Evolutionary conservation across 2,888 invertebrate species (phyloP).

Genomic region (Lithophane ornitopus): DNA sequence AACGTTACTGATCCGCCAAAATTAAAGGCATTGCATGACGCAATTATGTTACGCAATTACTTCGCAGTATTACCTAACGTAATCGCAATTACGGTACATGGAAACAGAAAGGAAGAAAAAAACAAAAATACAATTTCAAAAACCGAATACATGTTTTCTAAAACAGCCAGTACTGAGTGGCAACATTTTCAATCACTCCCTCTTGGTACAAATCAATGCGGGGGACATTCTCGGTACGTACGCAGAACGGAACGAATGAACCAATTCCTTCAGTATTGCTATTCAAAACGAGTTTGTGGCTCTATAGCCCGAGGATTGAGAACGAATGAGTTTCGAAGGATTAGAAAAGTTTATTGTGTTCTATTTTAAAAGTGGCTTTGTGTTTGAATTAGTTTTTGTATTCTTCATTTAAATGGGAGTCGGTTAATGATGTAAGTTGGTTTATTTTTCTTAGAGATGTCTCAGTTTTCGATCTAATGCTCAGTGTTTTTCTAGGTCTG

Average conservation of each 20-base stretch:
- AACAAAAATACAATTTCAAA: conserved; percentile 16
- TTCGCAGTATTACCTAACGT: neutral
- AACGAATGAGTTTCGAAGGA: conserved; percentile 60
- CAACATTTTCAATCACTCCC: conserved; percentile 73
- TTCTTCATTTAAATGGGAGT: conserved; percentile 42
- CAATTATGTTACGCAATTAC: neutral
- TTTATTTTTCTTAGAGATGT: neutral
- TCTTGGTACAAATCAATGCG: conserved; percentile 64
- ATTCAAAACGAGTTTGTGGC: conserved; percentile 68
- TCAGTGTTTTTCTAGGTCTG: neutral
- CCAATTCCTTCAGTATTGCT: conserved; percentile 66
- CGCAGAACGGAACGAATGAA: conserved; percentile 59
- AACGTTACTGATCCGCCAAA: neutral
- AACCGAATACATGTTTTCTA: conserved; percentile 28
- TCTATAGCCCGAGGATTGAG: conserved; percentile 58
- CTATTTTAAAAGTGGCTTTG: conserved; percentile 56
- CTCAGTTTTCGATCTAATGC: neutral
- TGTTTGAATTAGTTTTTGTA: conserved; percentile 53
- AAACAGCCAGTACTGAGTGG: conserved; percentile 55
- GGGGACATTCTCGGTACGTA: conserved; percentile 50
- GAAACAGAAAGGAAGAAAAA: neutral
- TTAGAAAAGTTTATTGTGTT: conserved; percentile 66
- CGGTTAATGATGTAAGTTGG: conserved; percentile 39
- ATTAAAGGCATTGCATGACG: neutral
- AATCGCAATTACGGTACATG: neutral